A percentile compares a stretch with the other conserved stretches of the same genome.
These are phyloP conservation scores for Tursiops truncatus DNA, from an alignment of 2,113 vertebrate species.

Conservation along the genomic window DNA sequence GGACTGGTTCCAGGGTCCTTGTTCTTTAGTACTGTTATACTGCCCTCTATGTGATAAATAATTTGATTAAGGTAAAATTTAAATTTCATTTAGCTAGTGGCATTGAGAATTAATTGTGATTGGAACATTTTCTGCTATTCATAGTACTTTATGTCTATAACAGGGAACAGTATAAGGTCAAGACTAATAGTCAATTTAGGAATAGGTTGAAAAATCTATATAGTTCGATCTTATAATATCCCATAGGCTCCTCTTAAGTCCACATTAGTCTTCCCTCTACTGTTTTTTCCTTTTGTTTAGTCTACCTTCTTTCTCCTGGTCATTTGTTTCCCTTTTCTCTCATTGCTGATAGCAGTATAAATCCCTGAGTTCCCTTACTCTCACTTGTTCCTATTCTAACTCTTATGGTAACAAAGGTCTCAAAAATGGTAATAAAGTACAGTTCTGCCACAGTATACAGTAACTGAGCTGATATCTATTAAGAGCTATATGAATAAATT, in stretches of 20 bases:
- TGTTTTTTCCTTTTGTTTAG: background rate
- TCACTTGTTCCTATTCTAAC: background rate
- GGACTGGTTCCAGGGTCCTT: background rate
- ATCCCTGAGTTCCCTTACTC: background rate
- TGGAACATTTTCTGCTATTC: conserved; percentile 39
- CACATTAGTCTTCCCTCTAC: background rate
- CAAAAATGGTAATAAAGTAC: conserved; percentile 35
- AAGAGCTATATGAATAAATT: conserved; percentile 15
- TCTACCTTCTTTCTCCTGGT: background rate
- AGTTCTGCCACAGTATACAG: background rate
- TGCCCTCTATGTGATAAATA: background rate
- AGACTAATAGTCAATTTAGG: background rate
- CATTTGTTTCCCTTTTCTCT: conserved; percentile 22
- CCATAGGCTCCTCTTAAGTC: background rate
- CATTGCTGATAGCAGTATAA: background rate
- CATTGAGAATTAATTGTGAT: conserved; percentile 17
- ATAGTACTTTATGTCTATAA: background rate
- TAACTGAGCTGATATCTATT: background rate
- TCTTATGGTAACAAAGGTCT: conserved; percentile 25
- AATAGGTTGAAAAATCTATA: background rate
- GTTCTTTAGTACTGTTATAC: background rate
- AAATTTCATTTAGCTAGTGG: conserved; percentile 17
- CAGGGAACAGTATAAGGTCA: background rate
- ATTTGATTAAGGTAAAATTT: conserved; percentile 29
- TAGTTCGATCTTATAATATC: background rate